phyloP scores from a whole-genome alignment of 2,888 invertebrate species.

The Acanthosoma haemorrhoidale region DNA sequence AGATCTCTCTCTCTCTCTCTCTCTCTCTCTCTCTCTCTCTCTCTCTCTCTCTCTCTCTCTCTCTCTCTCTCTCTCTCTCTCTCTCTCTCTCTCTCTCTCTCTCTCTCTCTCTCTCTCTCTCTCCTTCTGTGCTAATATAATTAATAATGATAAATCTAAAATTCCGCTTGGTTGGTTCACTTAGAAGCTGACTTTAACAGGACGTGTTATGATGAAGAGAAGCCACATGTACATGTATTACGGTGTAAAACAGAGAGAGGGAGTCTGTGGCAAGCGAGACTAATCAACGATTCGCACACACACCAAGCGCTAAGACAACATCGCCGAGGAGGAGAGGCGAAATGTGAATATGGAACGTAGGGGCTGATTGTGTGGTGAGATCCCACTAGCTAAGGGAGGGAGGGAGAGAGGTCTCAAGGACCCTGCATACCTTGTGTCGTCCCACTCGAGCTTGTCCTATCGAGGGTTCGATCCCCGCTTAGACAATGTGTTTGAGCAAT shows the following conservation, averaged over 20 bases:
- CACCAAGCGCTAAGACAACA: not conserved
- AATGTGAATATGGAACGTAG: not conserved
- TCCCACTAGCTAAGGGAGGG: too few species aligned
- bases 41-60: not conserved
- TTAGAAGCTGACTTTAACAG: too few species aligned
- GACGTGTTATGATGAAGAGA: too few species aligned
- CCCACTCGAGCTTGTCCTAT: not conserved
- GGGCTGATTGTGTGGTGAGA: not conserved
- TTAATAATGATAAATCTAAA: too few species aligned
- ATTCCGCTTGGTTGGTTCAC: too few species aligned
- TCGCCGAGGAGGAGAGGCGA: not conserved
- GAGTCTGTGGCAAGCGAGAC: fast-evolving
- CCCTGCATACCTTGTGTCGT: not conserved
- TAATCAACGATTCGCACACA: not conserved
- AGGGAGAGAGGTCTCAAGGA: too few species aligned
- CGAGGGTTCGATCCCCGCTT: not conserved
- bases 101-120: slow-evolving; percentile 13
- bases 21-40: slow-evolving; percentile 11
- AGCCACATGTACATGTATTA: too few species aligned
- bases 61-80: not conserved
- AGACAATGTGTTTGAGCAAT: not conserved
- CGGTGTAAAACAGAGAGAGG: not conserved
- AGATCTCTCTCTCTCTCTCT: slow-evolving; percentile 11
- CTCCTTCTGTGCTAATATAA: too few species aligned
- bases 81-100: slow-evolving; percentile 3